phyloP scores from a whole-genome alignment of 1,140 invertebrate species.

The Pseudomyrmex dendroicus region DNA sequence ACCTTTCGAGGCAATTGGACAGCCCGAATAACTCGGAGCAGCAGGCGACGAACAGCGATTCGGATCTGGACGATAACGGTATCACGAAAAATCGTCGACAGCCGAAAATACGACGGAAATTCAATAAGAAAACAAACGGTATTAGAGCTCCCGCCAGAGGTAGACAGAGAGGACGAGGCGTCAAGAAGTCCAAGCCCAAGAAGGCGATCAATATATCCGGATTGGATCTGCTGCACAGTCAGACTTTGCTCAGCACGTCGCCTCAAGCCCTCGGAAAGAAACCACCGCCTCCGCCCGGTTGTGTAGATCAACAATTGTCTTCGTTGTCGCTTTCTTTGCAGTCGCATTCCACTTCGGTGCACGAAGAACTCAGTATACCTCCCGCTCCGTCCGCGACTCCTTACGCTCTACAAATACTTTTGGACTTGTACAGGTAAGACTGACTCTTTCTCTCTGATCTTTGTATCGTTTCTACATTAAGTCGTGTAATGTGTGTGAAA shows the following conservation, averaged over 20 bases:
- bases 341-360: conserved; percentile 86
- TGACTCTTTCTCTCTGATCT: not conserved
- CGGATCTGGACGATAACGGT: conserved; percentile 76
- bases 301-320: conserved; percentile 95
- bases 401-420: conserved; percentile 93
- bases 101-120: conserved; percentile 82
- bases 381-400: conserved; percentile 91
- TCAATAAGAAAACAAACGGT: conserved; percentile 82
- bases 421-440: conserved; percentile 89
- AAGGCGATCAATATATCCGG: conserved; percentile 91
- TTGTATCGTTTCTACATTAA: no score
- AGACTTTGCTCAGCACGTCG: conserved; percentile 94
- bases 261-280: conserved; percentile 89
- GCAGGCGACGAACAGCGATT: conserved; percentile 79
- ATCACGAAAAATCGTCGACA: conserved; percentile 78
- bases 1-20: conserved; percentile 82
- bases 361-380: conserved; percentile 93
- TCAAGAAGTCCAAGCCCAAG: conserved; percentile 87
- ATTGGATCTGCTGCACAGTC: conserved; percentile 94
- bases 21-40: conserved; percentile 82
- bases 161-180: conserved; percentile 83
- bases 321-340: conserved; percentile 87
- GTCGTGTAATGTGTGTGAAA: not conserved
- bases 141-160: conserved; percentile 80
- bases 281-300: conserved; percentile 93